Conservation (phyloP, 2,113 vertebrate species). For the Micronisus gabar region DNA sequence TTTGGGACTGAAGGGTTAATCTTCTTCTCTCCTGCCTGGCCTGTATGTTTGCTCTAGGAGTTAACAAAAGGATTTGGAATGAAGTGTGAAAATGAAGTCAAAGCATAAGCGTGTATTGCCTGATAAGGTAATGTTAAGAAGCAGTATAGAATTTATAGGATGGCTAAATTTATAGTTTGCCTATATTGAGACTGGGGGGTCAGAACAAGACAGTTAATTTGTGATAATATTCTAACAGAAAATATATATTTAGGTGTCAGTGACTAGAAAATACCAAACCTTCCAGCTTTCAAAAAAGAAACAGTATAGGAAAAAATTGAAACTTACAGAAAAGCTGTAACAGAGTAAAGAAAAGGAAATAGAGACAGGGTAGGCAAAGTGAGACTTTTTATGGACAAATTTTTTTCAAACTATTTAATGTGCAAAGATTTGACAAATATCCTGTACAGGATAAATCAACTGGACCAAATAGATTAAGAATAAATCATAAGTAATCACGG, state of each 20-base stretch:
- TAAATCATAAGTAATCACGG: neutral
- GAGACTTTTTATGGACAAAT: neutral
- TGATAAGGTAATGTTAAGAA: neutral
- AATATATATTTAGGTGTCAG: neutral
- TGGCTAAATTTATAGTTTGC: neutral
- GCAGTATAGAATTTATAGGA: neutral
- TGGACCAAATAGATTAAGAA: neutral
- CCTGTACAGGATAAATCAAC: neutral
- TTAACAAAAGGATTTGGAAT: conserved; percentile 17
- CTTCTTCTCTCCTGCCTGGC: neutral
- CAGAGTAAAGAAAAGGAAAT: neutral
- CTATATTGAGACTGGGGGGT: neutral
- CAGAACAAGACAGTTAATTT: neutral
- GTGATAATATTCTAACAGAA: neutral
- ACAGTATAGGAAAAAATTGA: neutral
- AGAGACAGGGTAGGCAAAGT: neutral
- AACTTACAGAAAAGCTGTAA: neutral
- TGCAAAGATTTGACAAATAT: neutral
- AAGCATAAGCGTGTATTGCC: neutral
- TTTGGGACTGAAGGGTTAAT: neutral
- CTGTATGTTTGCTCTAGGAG: neutral
- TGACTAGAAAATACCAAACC: neutral
- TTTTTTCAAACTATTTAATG: neutral
- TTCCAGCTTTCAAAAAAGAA: neutral
- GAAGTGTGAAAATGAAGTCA: neutral